Evolutionary conservation across 2,113 vertebrate species (phyloP).

Genomic region (Podarcis raffonei): DNA sequence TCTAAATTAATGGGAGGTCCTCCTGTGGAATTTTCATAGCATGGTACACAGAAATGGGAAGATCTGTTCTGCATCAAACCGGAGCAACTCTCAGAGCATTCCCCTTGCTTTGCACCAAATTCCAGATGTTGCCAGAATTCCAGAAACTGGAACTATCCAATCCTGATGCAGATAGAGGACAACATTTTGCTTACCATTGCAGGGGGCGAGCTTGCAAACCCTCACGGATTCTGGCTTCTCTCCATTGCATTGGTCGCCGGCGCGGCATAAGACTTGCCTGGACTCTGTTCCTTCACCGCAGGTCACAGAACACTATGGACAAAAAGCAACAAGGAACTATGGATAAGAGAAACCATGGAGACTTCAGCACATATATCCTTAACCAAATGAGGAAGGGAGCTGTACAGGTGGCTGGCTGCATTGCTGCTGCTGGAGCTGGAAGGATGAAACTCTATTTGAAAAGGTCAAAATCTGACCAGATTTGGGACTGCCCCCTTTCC

Average conservation of each 20-base stretch:
- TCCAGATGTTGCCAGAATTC: not conserved
- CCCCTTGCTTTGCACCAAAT: not conserved
- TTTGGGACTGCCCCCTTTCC: not conserved
- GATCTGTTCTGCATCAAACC: not conserved
- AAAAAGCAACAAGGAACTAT: slow-evolving; percentile 41
- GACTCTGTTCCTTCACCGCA: slow-evolving; percentile 90
- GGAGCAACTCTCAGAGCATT: no score
- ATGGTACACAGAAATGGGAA: not conserved
- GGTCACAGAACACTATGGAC: slow-evolving; percentile 88
- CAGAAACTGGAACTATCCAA: not conserved
- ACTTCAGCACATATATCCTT: not conserved
- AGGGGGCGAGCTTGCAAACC: slow-evolving; percentile 82
- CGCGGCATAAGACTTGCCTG: slow-evolving; percentile 85
- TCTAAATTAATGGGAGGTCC: no score
- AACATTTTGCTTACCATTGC: slow-evolving; percentile 78
- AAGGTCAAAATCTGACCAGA: not conserved
- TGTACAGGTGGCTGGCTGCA: not conserved
- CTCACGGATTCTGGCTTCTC: slow-evolving; percentile 84
- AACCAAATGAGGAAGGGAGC: not conserved
- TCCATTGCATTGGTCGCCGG: slow-evolving; percentile 83
- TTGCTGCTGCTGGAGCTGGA: not conserved
- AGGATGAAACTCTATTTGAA: not conserved
- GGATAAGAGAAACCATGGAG: slow-evolving; percentile 6
- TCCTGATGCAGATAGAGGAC: fast-evolving
- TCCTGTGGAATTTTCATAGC: no score